These are phyloP conservation scores for Carabus problematicus DNA, from an alignment of 2,888 invertebrate genomes.

Conservation along the genomic window DNA sequence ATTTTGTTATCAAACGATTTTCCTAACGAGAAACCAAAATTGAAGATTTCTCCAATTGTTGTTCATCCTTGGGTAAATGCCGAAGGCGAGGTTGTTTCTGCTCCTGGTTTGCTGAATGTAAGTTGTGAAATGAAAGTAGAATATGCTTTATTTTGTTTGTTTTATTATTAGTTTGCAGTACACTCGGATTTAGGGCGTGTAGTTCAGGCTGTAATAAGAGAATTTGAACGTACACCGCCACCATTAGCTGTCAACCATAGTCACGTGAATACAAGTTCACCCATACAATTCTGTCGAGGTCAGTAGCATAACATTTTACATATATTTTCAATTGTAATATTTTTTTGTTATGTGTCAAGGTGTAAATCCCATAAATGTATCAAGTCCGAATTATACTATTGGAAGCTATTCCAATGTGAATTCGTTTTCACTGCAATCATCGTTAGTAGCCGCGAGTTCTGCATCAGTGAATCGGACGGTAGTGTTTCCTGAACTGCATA, in stretches of 20 bases:
- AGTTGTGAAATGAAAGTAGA: conserved; percentile 45
- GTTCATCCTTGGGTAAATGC: conserved; percentile 76
- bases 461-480: conserved; percentile 48
- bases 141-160: conserved; percentile 5
- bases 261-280: conserved; percentile 31
- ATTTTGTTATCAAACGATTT: conserved; percentile 74
- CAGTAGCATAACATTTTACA: neutral
- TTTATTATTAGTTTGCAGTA: conserved; percentile 66
- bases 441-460: conserved; percentile 16
- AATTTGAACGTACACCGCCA: conserved; percentile 74
- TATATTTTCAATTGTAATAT: neutral
- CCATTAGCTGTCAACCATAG: conserved; percentile 56
- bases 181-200: conserved; percentile 83
- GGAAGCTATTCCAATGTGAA: conserved; percentile 19
- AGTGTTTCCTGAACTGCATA: conserved; percentile 62
- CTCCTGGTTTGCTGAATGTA: conserved; percentile 79
- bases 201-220: conserved; percentile 80
- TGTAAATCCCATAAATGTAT: conserved; percentile 50
- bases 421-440: conserved; percentile 22
- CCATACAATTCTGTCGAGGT: conserved; percentile 26
- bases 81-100: conserved; percentile 73
- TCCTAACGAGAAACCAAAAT: conserved; percentile 76
- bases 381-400: conserved; percentile 53
- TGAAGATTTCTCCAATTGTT: conserved; percentile 71
- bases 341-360: conserved; percentile 50